Base-by-base conservation (phyloP, 2,888 invertebrate genomes). In the Pedicia rivosa region DNA sequence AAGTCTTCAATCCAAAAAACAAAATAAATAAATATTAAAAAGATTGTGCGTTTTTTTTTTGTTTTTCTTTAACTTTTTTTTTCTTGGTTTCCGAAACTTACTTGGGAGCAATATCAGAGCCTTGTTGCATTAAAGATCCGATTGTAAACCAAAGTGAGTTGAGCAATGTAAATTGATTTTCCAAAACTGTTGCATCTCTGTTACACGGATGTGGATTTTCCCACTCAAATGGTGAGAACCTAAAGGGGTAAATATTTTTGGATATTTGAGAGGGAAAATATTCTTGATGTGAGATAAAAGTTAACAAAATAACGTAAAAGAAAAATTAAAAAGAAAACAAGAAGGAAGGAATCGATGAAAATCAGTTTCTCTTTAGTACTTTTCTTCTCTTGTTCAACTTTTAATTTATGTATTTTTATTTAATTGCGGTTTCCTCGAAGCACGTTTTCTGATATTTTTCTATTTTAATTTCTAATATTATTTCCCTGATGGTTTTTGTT, bases 121-220 rank as follows among this genome's bases (percentile, higher is more conserved):
- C 86, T 70, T 86, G 86, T 72, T 86, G 86, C 79, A 86, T 82
- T 69, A 86, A 74, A 56, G 83, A 82, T 57, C 83, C 82, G 61
- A 88, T 84, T 65, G 86, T 86, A 71, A 91, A 91, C 91, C 91
- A 91, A 62, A 90, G 76, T 62, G 84, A 83, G 72, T 88, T 88
- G 65, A 83, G 72, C 59, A 88, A 71, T 53, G 81, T 83, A 74
- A 88, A 82, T 66, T 81, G 82, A 69, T 90, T 88, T 72, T 87
- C 83, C 62, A 86, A 67, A 54, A 80, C 77, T 59, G 79, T 81
- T 50, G 82, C 78, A 64, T 84, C 83, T 53, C 78, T 78, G 63
- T 80, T 74, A 69, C 80, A 82, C 57, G 78, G 78, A 69, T 80
- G 74, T 48, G 86, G 35, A 35, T 35, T 35, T 68, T 84, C 82